Percentiles rank a stretch among this genome's conserved stretches.
Conservation (phyloP, 2,113 vertebrate genomes). For the Bettongia penicillata region DNA sequence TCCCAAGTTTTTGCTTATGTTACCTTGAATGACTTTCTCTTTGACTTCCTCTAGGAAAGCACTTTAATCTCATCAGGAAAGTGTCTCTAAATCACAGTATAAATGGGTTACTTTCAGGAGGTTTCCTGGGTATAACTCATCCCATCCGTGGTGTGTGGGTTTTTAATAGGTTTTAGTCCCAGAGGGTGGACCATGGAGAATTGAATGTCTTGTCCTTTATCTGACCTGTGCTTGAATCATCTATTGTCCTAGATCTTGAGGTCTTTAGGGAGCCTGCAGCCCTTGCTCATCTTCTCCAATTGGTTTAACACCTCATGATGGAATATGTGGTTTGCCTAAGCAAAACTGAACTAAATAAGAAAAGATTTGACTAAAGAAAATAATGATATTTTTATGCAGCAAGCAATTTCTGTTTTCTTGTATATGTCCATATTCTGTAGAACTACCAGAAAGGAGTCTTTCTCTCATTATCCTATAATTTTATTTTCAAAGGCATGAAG, state of each 20-base stretch:
- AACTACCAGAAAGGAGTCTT: conserved; percentile 54
- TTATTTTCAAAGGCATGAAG: conserved; percentile 73
- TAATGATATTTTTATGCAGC: conserved; percentile 34
- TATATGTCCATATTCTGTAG: conserved; percentile 41
- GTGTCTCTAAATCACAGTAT: conserved; percentile 13
- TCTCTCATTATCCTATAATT: conserved; percentile 60
- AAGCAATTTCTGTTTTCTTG: conserved; percentile 18
- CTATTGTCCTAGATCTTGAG: conserved; percentile 26
- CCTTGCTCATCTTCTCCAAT: conserved; percentile 21
- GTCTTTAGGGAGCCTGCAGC: background rate
- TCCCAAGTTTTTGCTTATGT: background rate
- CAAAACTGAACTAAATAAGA: background rate
- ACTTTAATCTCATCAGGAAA: conserved; percentile 3
- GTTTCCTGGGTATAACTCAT: background rate
- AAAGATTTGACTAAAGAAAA: conserved; percentile 38
- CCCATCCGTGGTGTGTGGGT: background rate
- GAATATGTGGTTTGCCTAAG: conserved; percentile 12
- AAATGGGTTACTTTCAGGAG: conserved; percentile 17
- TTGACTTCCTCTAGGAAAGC: background rate
- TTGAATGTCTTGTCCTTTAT: background rate
- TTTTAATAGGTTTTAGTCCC: conserved; percentile 13
- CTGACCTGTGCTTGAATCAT: conserved; percentile 43
- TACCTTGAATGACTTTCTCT: background rate
- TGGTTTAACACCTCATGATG: conserved; percentile 44
- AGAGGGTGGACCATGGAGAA: conserved; percentile 10